phyloP scores from a whole-genome alignment of 1,140 invertebrate genomes.

The Ceratoteleas bidentatus region DNA sequence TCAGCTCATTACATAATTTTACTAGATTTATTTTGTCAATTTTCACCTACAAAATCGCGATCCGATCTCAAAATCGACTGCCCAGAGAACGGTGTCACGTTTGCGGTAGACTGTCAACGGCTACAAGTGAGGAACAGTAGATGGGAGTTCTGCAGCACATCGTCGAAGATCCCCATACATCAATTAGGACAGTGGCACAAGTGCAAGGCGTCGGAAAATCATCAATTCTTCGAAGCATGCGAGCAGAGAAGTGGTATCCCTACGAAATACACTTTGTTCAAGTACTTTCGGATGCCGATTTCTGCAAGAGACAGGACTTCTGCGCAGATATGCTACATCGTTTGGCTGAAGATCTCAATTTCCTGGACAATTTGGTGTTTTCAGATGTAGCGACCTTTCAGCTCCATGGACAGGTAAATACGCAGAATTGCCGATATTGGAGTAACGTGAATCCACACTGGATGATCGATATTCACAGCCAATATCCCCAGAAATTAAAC shows the following conservation, averaged over 20 bases:
- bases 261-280: slow-evolving; percentile 53
- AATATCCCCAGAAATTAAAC: slow-evolving; percentile 69
- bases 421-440: slow-evolving; percentile 67
- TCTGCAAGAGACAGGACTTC: too few species aligned
- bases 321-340: too few species aligned
- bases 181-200: slow-evolving; percentile 11
- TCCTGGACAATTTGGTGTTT: slow-evolving; percentile 64
- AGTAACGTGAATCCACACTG: too few species aligned
- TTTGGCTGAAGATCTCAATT: slow-evolving; percentile 44
- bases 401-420: too few species aligned
- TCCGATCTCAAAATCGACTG: too few species aligned
- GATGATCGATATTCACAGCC: slow-evolving; percentile 57
- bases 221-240: slow-evolving; percentile 16
- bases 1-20: too few species aligned
- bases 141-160: too few species aligned
- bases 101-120: too few species aligned
- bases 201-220: slow-evolving; percentile 2
- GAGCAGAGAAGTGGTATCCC: slow-evolving; percentile 43
- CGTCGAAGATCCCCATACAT: slow-evolving; percentile 31
- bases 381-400: slow-evolving; percentile 65
- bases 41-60: too few species aligned
- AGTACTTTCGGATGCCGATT: slow-evolving; percentile 36
- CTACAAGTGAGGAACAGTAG: too few species aligned
- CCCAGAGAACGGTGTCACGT: too few species aligned
- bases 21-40: too few species aligned